Conservation (phyloP, 2,797 vertebrate species). For the Telmatherina bonti region DNA sequence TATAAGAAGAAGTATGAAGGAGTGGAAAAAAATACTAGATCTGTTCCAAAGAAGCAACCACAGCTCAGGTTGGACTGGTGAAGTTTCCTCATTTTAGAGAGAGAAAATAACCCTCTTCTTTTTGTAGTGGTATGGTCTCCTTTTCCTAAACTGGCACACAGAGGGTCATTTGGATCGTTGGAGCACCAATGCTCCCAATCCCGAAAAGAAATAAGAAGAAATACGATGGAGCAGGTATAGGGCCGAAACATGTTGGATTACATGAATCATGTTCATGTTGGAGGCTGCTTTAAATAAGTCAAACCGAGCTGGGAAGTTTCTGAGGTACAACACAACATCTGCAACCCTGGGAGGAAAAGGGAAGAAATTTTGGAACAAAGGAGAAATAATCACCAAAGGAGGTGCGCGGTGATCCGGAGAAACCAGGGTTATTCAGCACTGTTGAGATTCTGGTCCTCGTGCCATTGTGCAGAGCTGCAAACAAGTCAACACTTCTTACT, state of each 20-base stretch:
- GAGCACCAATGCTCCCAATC: too few species aligned
- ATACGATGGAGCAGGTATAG: background rate
- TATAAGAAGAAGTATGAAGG: background rate
- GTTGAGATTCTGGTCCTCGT: conserved; percentile 56
- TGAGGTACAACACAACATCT: background rate
- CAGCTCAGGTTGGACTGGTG: conserved; percentile 17
- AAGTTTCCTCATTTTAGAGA: background rate
- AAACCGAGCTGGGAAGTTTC: conserved; percentile 5
- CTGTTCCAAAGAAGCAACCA: background rate
- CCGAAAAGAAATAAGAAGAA: background rate
- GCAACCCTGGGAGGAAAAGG: conserved; percentile 8
- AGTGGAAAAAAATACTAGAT: background rate
- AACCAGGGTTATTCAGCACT: conserved; percentile 47
- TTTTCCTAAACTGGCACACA: background rate
- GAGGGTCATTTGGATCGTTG: too few species aligned
- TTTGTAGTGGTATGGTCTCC: background rate
- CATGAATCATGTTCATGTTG: background rate
- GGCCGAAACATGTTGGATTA: background rate
- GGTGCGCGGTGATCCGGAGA: conserved; percentile 71
- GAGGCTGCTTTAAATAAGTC: conserved; percentile 11
- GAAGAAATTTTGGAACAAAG: background rate
- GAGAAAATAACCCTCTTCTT: background rate
- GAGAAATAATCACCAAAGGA: conserved; percentile 75
- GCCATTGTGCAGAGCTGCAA: conserved; percentile 75
- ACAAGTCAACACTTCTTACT: conserved; percentile 12